Conservation (phyloP, 2,888 invertebrate species). For the Lordiphosa andalusiaca region DNA sequence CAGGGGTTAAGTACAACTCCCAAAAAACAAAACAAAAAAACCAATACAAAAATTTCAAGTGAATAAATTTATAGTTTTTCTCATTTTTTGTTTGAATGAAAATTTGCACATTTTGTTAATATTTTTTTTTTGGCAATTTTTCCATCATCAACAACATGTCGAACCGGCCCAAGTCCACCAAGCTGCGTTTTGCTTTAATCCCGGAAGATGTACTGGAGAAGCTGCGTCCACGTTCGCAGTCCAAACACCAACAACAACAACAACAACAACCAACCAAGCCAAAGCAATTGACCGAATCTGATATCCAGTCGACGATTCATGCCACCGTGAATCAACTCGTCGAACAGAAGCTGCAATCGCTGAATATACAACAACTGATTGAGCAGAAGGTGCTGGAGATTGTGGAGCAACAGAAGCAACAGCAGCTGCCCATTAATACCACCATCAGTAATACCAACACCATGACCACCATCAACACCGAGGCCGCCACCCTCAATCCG, state of each 20-base stretch:
- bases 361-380: slow-evolving; percentile 28
- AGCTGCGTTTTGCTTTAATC: slow-evolving; percentile 45
- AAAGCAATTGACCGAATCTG: slow-evolving; percentile 17
- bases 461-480: no score
- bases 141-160: not conserved
- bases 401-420: not conserved
- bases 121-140: no score
- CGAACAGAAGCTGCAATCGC: slow-evolving; percentile 21
- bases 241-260: not conserved
- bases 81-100: no score
- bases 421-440: no score
- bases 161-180: slow-evolving; percentile 18
- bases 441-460: no score
- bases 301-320: slow-evolving; percentile 23
- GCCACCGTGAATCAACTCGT: slow-evolving; percentile 21
- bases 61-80: not conserved
- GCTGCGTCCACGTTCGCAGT: slow-evolving; percentile 16
- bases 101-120: no score
- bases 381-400: slow-evolving; percentile 17
- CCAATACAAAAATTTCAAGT: no score
- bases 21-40: not conserved
- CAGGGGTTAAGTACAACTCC: not conserved
- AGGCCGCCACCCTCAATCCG: no score
- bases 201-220: slow-evolving; percentile 41
- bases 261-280: not conserved